phyloP scores from a whole-genome alignment of 2,113 vertebrate genomes.

The Epinephelus fuscoguttatus region DNA sequence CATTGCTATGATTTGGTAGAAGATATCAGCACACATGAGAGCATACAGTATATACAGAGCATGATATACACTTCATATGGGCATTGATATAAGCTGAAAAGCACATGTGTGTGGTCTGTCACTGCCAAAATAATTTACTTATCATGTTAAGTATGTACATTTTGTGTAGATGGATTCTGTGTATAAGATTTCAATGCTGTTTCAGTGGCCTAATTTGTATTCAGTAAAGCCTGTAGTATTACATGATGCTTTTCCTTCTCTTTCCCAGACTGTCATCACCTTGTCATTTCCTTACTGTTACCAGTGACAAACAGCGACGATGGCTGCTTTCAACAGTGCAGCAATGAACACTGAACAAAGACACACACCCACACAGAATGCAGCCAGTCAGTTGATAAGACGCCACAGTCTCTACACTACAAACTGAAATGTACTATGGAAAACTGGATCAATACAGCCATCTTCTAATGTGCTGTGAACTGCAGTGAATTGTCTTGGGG shows the following conservation, averaged over 20 bases:
- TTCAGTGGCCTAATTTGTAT: not conserved
- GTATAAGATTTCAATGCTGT: not conserved
- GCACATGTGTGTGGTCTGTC: not conserved
- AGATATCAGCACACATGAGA: not conserved
- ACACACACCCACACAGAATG: not conserved
- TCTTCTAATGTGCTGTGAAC: not conserved
- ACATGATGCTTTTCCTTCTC: not conserved
- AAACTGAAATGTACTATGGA: slow-evolving; percentile 12
- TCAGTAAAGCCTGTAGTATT: not conserved
- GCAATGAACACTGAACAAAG: not conserved
- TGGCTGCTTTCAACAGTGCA: not conserved
- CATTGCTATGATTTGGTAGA: not conserved
- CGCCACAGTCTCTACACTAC: not conserved
- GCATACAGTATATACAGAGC: not conserved
- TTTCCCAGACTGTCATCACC: slow-evolving; percentile 9
- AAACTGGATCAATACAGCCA: not conserved
- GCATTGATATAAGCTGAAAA: not conserved
- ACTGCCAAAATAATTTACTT: not conserved
- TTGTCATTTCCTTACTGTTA: slow-evolving; percentile 17
- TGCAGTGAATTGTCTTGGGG: not conserved
- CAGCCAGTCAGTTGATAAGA: not conserved
- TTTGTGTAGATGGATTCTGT: not conserved
- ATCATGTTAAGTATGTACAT: not conserved
- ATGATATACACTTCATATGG: not conserved
- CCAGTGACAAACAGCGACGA: not conserved